Percentiles rank a stretch among this genome's conserved stretches.
These are phyloP conservation scores for Melanerpes formicivorus DNA, from an alignment of 2,113 vertebrate genomes.

Conservation along the genomic window DNA sequence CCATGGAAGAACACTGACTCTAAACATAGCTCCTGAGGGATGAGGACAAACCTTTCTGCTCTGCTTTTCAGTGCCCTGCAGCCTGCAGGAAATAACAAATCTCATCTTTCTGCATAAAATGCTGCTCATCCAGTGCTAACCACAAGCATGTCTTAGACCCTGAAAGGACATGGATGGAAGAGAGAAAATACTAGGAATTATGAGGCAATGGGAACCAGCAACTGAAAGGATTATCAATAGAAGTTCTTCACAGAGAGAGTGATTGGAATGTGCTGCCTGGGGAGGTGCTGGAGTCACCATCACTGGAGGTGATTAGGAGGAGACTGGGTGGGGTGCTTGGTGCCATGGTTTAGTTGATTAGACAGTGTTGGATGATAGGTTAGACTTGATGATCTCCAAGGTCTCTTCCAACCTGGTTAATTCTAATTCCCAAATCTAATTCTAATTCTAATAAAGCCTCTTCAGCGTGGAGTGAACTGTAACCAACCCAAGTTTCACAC, in stretches of 20 bases:
- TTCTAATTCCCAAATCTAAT: no score
- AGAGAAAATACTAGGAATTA: neutral
- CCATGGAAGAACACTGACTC: neutral
- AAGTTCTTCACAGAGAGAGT: no score
- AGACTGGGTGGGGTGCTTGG: no score
- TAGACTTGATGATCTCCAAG: no score
- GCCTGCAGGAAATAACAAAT: constrained; percentile 7
- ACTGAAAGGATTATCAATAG: neutral
- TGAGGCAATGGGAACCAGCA: neutral
- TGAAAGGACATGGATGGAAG: neutral
- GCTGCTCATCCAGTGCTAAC: neutral
- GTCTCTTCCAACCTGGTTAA: no score
- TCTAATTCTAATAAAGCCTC: neutral
- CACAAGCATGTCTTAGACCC: neutral
- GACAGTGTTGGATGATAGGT: no score
- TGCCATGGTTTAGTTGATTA: no score
- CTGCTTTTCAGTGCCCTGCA: neutral
- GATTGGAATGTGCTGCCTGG: no score
- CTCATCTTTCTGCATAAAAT: neutral
- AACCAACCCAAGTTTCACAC: neutral
- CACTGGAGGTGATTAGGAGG: no score
- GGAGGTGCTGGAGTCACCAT: no score
- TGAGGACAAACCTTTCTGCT: neutral
- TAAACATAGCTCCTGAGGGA: neutral
- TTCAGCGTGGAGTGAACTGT: neutral